These are phyloP conservation scores for Phylloscopus trochiloides DNA, from an alignment of 2,113 vertebrate genomes.

Conservation along the genomic window DNA sequence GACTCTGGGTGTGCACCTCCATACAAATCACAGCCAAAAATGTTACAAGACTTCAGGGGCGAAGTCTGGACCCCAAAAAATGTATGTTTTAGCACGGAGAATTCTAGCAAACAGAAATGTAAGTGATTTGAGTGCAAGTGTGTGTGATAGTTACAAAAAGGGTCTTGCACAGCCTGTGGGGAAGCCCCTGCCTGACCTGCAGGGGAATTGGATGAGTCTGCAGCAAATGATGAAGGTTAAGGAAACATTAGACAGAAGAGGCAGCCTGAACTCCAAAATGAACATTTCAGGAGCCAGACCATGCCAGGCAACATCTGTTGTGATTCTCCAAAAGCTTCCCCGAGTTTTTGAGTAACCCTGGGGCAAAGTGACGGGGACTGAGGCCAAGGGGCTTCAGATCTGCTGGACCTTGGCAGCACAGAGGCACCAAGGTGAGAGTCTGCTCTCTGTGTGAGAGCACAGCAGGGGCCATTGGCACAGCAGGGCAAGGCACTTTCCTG, in stretches of 20 bases:
- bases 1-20: rapidly evolving
- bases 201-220: background rate
- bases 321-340: background rate
- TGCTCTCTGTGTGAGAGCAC: too few relatives aligned
- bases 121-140: background rate
- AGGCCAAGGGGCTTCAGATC: background rate
- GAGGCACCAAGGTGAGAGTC: background rate
- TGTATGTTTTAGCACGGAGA: background rate
- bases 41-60: background rate
- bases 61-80: background rate
- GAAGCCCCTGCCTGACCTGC: background rate
- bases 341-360: background rate
- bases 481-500: rapidly evolving
- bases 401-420: background rate
- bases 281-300: background rate
- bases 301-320: background rate
- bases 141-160: background rate
- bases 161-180: background rate
- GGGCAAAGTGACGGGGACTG: background rate
- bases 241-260: background rate
- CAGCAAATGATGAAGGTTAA: background rate
- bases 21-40: background rate
- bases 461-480: background rate
- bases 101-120: background rate
- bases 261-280: background rate